Evolutionary conservation across 2,888 invertebrate genomes (phyloP).

Genomic region (Anarsia innoxiella): DNA sequence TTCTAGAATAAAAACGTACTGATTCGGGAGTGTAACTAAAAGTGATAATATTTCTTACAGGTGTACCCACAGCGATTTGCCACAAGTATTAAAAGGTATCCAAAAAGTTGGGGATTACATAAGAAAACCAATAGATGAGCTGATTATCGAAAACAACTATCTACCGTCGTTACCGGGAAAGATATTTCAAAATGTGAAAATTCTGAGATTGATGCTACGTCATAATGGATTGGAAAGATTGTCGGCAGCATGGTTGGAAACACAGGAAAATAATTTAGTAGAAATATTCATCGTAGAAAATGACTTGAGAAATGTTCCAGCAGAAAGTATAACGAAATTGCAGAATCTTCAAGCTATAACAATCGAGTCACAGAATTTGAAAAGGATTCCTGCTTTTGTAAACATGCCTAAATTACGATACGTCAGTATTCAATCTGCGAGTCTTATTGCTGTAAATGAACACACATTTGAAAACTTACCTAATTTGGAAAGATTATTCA

Average conservation of each 20-base stretch:
- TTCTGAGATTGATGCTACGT: constrained; percentile 86
- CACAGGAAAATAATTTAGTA: constrained; percentile 83
- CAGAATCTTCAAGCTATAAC: constrained; percentile 88
- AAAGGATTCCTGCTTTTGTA: constrained; percentile 83
- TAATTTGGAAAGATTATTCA: constrained; percentile 82
- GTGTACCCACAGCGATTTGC: constrained; percentile 94
- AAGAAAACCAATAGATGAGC: constrained; percentile 84
- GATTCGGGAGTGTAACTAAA: no score
- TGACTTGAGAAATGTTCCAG: constrained; percentile 84
- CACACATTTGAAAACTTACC: constrained; percentile 82
- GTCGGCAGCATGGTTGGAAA: constrained; percentile 86
- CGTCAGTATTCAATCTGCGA: constrained; percentile 81
- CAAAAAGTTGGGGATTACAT: constrained; percentile 80
- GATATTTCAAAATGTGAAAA: constrained; percentile 83
- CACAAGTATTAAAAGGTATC: constrained; percentile 83
- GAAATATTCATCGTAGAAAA: constrained; percentile 92
- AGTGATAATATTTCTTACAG: constrained; percentile 62
- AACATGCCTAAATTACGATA: constrained; percentile 83
- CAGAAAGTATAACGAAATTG: constrained; percentile 84
- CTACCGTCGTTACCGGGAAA: constrained; percentile 89
- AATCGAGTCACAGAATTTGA: constrained; percentile 84
- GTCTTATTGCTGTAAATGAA: constrained; percentile 78
- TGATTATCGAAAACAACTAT: constrained; percentile 91
- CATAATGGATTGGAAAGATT: constrained; percentile 88
- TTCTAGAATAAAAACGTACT: constrained; percentile 2